phyloP scores from a whole-genome alignment of 2,113 vertebrate genomes.

The Lepus timidus region DNA sequence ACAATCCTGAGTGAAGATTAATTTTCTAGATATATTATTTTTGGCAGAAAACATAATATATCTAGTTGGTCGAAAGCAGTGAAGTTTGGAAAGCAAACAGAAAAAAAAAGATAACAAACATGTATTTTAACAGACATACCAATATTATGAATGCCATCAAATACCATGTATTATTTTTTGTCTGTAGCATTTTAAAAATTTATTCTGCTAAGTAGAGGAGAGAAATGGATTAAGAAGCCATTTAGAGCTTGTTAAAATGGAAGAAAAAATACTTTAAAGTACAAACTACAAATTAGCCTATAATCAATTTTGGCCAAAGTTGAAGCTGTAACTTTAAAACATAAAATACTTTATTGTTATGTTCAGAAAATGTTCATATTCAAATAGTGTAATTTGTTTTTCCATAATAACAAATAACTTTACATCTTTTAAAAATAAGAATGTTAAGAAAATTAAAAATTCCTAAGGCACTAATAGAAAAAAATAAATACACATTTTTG shows the following conservation, averaged over 20 bases:
- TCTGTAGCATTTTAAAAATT: neutral
- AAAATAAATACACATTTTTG: neutral
- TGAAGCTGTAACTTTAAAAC: conserved; percentile 33
- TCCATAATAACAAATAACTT: conserved; percentile 31
- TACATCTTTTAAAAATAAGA: conserved; percentile 23
- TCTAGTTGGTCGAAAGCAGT: conserved; percentile 14
- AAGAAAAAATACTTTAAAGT: conserved; percentile 47
- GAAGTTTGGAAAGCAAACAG: conserved; percentile 31
- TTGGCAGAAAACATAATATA: neutral
- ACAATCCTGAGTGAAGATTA: conserved; percentile 13
- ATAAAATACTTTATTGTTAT: neutral
- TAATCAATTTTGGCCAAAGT: conserved; percentile 43
- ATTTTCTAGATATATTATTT: neutral
- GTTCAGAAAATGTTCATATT: conserved; percentile 27
- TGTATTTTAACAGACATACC: neutral
- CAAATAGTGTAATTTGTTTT: conserved; percentile 45
- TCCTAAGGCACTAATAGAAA: neutral
- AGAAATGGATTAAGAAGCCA: conserved; percentile 9
- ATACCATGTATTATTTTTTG: conserved; percentile 31
- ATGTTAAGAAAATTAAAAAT: conserved; percentile 48
- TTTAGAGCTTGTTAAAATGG: conserved; percentile 1
- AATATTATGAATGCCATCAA: conserved; percentile 32
- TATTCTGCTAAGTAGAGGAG: conserved; percentile 8
- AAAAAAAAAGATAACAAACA: neutral
- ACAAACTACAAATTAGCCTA: neutral